phyloP scores from a whole-genome alignment of 2,888 invertebrate genomes.

The Luperina nickerlii region DNA sequence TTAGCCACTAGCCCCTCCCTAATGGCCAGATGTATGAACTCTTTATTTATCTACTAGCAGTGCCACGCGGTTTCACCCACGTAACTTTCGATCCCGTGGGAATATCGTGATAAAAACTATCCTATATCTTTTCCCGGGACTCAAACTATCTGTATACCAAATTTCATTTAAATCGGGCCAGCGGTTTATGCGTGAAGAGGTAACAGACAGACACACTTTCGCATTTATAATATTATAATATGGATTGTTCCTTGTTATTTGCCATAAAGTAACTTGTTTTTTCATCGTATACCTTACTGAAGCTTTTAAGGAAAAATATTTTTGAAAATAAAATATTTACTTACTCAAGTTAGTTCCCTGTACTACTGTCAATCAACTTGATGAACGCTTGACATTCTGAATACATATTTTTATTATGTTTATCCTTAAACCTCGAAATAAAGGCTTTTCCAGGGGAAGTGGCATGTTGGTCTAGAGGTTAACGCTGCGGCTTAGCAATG shows the following conservation, averaged over 20 bases:
- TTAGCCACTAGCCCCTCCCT: neutral
- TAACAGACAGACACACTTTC: no score
- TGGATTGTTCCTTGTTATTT: neutral
- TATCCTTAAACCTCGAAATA: slow-evolving; percentile 45
- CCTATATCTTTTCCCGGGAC: no score
- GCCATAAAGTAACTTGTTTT: neutral
- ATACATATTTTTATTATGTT: slow-evolving; percentile 59
- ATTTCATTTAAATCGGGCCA: no score
- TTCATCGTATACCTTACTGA: slow-evolving; percentile 6
- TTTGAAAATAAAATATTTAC: slow-evolving; percentile 50
- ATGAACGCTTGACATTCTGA: slow-evolving; percentile 61
- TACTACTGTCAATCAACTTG: slow-evolving; percentile 63
- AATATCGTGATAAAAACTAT: no score
- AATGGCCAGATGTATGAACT: neutral
- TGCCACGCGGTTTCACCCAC: no score
- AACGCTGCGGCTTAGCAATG: no score
- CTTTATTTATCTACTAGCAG: neutral
- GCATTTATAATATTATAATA: no score
- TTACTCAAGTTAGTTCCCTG: slow-evolving; percentile 58
- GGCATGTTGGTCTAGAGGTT: no score
- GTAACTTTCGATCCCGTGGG: no score
- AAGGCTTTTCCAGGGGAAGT: slow-evolving; percentile 34
- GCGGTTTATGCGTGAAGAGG: no score
- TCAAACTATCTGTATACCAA: no score
- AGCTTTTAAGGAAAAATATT: slow-evolving; percentile 51